Conservation (phyloP, 2,888 invertebrate species). For the Periphyllus acericola region DNA sequence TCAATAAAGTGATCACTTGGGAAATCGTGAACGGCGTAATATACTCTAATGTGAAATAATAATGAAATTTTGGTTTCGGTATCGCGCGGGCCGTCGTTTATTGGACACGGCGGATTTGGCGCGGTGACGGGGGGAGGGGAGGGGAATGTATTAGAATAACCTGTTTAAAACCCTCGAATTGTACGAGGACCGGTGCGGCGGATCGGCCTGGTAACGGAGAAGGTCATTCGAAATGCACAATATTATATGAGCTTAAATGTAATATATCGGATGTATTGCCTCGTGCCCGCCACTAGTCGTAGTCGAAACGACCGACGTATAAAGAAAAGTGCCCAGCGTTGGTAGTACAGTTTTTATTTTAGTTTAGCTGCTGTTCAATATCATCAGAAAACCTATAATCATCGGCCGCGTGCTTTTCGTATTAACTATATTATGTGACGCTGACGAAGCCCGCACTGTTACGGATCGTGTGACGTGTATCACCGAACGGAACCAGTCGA, state of each 20-base stretch:
- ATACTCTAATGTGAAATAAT: conserved; percentile 40
- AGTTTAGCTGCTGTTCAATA: not conserved
- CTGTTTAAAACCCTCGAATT: conserved; percentile 22
- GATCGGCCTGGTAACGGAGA: not conserved
- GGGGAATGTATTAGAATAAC: conserved; percentile 38
- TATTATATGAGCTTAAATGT: not conserved
- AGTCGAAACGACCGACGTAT: not conserved
- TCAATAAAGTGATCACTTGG: conserved; percentile 57
- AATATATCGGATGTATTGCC: conserved; percentile 1
- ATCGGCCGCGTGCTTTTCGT: not conserved
- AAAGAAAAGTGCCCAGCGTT: not conserved
- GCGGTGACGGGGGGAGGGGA: no score
- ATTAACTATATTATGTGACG: not conserved
- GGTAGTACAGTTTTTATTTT: no score
- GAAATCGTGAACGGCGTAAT: conserved; percentile 47
- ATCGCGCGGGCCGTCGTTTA: not conserved
- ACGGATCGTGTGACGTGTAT: not conserved
- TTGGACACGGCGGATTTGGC: no score
- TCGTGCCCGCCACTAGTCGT: not conserved
- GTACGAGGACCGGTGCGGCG: not conserved
- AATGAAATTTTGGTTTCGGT: conserved; percentile 47
- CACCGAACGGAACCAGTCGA: not conserved
- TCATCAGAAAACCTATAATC: not conserved
- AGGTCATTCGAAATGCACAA: conserved; percentile 1
- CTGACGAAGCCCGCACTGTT: no score